Evolutionary conservation across 2,888 invertebrate genomes (phyloP), one percentile per base, ranked within the genome.

Genomic region (Ornithoptera priamus): DNA sequence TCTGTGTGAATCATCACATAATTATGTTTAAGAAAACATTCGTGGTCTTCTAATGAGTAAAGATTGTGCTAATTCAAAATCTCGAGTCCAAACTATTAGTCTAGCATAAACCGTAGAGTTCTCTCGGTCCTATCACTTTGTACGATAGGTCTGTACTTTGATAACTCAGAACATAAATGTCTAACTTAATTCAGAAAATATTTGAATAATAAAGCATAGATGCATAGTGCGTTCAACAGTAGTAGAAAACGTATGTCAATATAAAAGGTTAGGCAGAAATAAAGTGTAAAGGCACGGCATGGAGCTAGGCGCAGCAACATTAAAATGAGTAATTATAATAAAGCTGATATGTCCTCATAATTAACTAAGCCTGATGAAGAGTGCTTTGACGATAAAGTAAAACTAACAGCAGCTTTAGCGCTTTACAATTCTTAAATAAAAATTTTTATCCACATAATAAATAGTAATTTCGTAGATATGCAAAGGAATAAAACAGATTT

Each of bases 281-380:
- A 76, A 74, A 72, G 72, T 72, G 77, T 69, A 59, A 7, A 78
- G 78, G 76, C 78, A 74, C 81, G 82, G 75, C 80, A 72, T 73
- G 77, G 24, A 77, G 77, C 76, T 86, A 84, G 89, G 89, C 88
- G 89, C 87, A 89, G 89, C 85, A 76, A 85, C 89, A 89, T 92
- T 91, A 92, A 90, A 91, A 91, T 90, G 90, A 90, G 88, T 92
- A 90, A 92, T 91, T 92, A 90, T 89, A 90, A 91, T 91, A 91
- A 92, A 91, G 83, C 88, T 91, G 88, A 92, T 91, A 91, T 85
- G 88, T 89, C 83, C 86, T 85, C 86, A 86, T 92, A 91, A 92
- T 92, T 91, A 91, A 91, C 90, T 89, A 89, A 90, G 87, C 86
- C 85, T 87, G 86, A 90, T 90, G 90, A 90, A 90, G 89, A 91